Base-by-base conservation (phyloP, 2,888 invertebrate species). In the Saturnia japonica region DNA sequence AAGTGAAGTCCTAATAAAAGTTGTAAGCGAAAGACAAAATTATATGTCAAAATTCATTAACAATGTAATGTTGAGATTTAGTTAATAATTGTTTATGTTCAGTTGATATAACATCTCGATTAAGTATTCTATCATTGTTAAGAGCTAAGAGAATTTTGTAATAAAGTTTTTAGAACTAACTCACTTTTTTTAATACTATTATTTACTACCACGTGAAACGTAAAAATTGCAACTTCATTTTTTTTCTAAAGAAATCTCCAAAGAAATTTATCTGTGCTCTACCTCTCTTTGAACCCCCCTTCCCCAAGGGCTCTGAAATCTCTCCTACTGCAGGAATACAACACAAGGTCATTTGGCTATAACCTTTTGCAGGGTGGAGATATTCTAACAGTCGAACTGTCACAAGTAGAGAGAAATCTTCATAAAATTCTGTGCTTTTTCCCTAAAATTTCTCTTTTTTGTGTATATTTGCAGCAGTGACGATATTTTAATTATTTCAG, bases 1-100 rank as follows among this genome's bases (percentile, higher is more conserved):
- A 84, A 82, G 74, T 84, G 84, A 88, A 82, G 80, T 84, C 84
- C 77, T 82, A 85, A 73, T 83, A 80, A 86, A n/a, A 88, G 84
- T 82, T 82, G 77, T 83, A 83, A 82, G 83, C 80, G 87, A 91
- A 91, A 92, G 92, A 91, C 91, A 91, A 80, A 84, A n/a, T n/a
- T 80, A 68, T 74, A 72, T 76, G 68, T 66, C 71, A 75, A 79
- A 79, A 79, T 78, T 70, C 73, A 81, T 79, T 76, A 82, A 77
- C 81, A 81, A 80, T 75, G 76, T 74, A 77, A 82, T 75, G 78
- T 80, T 80, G 77, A 76, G 75, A 77, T 75, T 75, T 82, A 82
- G 78, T 79, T 80, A 76, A 79, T 76, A 77, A 77, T 77, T 81
- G 76, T 82, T 83, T 76, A 82, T 81, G 81, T 82, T 83, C 79